Percentiles rank a stretch among this genome's conserved stretches.
phyloP scores from a whole-genome alignment of 1,140 invertebrate species.

The Meloidogyne chitwoodi region DNA sequence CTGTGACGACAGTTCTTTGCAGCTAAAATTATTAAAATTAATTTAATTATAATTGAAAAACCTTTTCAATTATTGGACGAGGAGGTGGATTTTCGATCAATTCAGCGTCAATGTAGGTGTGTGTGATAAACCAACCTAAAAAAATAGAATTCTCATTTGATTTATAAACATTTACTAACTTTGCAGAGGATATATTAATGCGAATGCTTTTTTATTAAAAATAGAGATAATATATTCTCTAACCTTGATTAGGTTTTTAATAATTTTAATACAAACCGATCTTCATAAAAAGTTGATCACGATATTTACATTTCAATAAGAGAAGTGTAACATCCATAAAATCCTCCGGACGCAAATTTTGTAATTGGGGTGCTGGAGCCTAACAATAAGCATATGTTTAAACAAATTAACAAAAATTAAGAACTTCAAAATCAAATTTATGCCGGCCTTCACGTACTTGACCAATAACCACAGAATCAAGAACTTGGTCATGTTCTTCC shows the following conservation, averaged over 20 bases:
- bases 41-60: slow-evolving; percentile 43
- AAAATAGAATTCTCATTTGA: slow-evolving; percentile 72
- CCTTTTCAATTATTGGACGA: slow-evolving; percentile 85
- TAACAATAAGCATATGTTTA: slow-evolving; percentile 13
- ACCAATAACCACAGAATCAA: slow-evolving; percentile 90
- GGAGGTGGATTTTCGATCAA: slow-evolving; percentile 87
- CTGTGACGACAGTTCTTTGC: slow-evolving; percentile 35
- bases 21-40: slow-evolving; percentile 10
- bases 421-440: slow-evolving; percentile 90
- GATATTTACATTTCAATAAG: slow-evolving; percentile 87
- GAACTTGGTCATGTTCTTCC: slow-evolving; percentile 72
- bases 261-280: not conserved
- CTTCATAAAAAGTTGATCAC: slow-evolving; percentile 60
- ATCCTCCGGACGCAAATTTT: slow-evolving; percentile 87
- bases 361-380: slow-evolving; percentile 87
- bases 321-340: slow-evolving; percentile 94
- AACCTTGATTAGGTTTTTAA: slow-evolving; percentile 73
- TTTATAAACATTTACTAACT: no score
- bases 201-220: no score
- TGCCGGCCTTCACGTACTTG: slow-evolving; percentile 93
- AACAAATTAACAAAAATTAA: slow-evolving; percentile 8
- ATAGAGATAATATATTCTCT: not conserved
- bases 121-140: slow-evolving; percentile 94
- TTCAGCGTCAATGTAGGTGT: slow-evolving; percentile 89
- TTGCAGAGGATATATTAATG: no score